Evolutionary conservation across 2,113 vertebrate species (phyloP).

Genomic region (Progne subis): DNA sequence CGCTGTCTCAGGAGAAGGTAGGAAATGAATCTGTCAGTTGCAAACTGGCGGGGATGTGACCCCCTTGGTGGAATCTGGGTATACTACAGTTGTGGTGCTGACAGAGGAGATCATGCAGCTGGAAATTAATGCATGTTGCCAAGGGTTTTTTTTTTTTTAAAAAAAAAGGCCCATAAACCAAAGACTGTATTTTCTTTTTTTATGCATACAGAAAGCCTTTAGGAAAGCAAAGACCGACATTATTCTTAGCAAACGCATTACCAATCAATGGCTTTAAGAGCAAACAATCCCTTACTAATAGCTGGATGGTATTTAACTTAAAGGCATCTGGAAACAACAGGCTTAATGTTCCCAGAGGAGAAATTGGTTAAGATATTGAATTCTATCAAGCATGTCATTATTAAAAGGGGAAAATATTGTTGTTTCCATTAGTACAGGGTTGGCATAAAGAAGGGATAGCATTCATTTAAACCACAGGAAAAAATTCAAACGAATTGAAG

Average conservation of each 20-base stretch:
- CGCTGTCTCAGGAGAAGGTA: conserved; percentile 73
- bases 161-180: background rate
- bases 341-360: conserved; percentile 36
- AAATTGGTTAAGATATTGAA: conserved; percentile 42
- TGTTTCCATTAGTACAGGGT: conserved; percentile 21
- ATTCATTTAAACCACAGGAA: conserved; percentile 21
- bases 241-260: conserved; percentile 26
- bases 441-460: background rate
- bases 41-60: conserved; percentile 56
- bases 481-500: conserved; percentile 10
- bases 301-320: conserved; percentile 27
- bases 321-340: conserved; percentile 1
- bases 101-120: background rate
- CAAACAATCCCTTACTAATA: background rate
- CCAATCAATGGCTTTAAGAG: conserved; percentile 12
- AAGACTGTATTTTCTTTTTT: conserved; percentile 11
- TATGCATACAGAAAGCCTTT: conserved; percentile 3
- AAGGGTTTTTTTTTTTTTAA: too few species aligned
- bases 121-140: background rate
- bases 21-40: conserved; percentile 73
- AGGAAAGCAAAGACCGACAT: background rate
- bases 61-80: conserved; percentile 51
- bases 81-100: conserved; percentile 16
- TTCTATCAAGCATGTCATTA: conserved; percentile 15
- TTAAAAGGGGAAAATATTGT: conserved; percentile 40